Conservation (phyloP, 1,140 invertebrate genomes). For the Caenorhabditis brenneri region DNA sequence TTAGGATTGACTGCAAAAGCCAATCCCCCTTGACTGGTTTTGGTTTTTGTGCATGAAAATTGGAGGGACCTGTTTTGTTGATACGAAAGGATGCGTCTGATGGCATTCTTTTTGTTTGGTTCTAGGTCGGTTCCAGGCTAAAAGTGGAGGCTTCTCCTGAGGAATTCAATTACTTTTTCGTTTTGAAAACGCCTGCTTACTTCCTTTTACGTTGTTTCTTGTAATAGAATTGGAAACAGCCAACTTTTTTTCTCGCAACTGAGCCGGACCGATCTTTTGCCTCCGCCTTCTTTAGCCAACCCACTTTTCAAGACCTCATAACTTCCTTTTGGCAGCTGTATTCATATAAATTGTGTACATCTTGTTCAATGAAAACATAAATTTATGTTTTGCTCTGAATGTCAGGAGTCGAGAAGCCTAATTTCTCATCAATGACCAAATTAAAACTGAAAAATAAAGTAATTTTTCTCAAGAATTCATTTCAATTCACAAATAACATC, state of each 20-base stretch:
- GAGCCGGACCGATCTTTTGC: neutral
- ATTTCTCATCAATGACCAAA: constrained; percentile 15
- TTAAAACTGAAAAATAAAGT: neutral
- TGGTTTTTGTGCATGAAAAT: neutral
- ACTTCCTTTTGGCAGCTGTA: neutral
- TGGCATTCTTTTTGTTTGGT: neutral
- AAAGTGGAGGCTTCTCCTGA: constrained; percentile 1
- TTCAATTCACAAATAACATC: constrained; percentile 1
- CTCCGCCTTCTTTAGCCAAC: neutral
- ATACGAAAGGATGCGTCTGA: neutral
- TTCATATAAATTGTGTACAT: neutral
- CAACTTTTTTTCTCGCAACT: neutral
- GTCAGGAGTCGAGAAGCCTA: neutral
- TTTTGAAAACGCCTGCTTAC: constrained; percentile 30
- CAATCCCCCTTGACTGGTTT: neutral
- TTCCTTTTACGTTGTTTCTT: constrained; percentile 37
- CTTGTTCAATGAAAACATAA: neutral
- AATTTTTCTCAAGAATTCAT: neutral
- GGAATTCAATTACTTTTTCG: constrained; percentile 21
- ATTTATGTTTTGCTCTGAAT: neutral
- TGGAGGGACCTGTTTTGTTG: neutral
- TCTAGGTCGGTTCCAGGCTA: neutral
- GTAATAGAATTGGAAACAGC: constrained; percentile 1
- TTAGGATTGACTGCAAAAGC: neutral
- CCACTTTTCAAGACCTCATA: neutral